Base-by-base conservation (phyloP, 2,113 vertebrate genomes). In the Oenanthe oenanthe region DNA sequence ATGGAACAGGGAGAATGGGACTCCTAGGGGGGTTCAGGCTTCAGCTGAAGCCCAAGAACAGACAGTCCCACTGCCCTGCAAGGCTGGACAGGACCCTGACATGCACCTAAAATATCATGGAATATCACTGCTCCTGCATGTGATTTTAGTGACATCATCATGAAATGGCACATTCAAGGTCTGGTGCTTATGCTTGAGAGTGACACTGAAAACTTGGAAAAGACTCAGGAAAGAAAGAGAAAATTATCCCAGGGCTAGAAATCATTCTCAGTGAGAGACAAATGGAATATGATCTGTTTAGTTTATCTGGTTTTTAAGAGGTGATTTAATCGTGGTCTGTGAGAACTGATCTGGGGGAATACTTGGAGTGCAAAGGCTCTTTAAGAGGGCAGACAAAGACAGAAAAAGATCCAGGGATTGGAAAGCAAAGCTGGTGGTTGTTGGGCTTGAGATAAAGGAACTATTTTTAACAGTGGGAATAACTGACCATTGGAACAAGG, bases 301-400 rank as follows among this genome's bases (percentile, higher is more conserved):
- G 86, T 92, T 94, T 96, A 96, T 96, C 92, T 94, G 32, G 45
- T 92, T 83, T 94, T 96, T 91, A 96, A 95, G 96, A 96, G 95
- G 82, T 96, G 85, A 94, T 92, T 96, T 93, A 95, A 92, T 85
- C 36, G 7, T 28, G 56, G 75, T 63, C 88, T 93, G 88, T 95
- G 94, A 95, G 94, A 94, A 95, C 86, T 73, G 72, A 93, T 91
- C 88, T 85, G 42, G 60, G 29, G 56, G 60, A 80, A 93, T 75
- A 83, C 47, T 88, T 45, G 2, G 67, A 95, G 85, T 31, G 92
- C 94, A 96, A 93, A 95, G 90, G 75, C 90, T 95, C 58, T 94
- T 85, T 38, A 77, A 80, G 82, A 94, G 90, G 82, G 79, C 94
- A 95, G 85, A 80, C 54, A 73, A 79, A 93, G 85, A 90, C 58